Base-by-base conservation (phyloP, 2,797 vertebrate genomes). In the Spatula clypeata region DNA sequence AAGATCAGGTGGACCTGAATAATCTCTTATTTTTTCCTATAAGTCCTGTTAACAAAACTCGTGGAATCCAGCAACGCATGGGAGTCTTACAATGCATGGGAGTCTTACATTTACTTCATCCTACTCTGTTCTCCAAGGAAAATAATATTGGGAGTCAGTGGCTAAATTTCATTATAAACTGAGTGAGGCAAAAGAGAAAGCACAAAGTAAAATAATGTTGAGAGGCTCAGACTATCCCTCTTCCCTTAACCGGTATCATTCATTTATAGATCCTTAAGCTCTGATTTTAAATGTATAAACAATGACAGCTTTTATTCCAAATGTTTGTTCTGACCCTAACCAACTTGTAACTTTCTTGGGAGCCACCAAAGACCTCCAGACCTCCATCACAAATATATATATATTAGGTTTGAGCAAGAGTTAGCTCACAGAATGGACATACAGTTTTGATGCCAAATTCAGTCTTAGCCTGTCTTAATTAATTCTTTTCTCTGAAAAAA, bases 41-140 rank as follows among this genome's bases (percentile, higher is more conserved):
- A 89, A 64, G 74, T 95, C 40, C 34, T 89, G 42, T 87, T 77
- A 79, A 18, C 69, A 82, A 96, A 93, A 80, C 61, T 82, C 29
- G 26, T 3, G 3, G 79, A 88, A 83, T 72, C 27, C 34, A 88
- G 29, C 75, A 86, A 60, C 38, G 16, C 45, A 77, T 9, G 29
- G n/a, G 42, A 75, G 51, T 72, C 84, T 93, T 91, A 70, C 32
- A 58, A 60, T 42, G 16, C 45, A 77, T 9, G 29, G n/a, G 42
- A 75, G 51, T 72, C 84, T 93, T 91, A 70, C 32, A 58, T 83
- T 82, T 90, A 77, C 83, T 91, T 96, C 69, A 89, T 64, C 61
- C 47, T 86, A 11, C 49, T 42, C 14, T 55, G 19, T 42, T 82
- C 19, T 93, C 77, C 85, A 93, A 96, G 74, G 92, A 96, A 91